Evolutionary conservation across 2,797 vertebrate genomes (phyloP).

Genomic region (Harpagifer antarcticus): DNA sequence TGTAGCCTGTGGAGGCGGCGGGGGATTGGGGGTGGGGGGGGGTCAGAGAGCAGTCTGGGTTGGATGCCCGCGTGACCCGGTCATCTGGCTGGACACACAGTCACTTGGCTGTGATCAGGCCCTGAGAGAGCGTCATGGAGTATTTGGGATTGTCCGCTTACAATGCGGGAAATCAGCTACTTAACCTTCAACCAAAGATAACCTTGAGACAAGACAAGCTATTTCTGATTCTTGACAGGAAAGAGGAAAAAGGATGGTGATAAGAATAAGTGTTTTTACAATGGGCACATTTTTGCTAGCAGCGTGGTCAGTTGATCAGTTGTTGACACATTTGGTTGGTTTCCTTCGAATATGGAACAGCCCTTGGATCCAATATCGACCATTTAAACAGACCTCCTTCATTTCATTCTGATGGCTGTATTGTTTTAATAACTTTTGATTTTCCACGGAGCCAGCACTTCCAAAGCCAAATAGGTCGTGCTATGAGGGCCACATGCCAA

Average conservation of each 20-base stretch:
- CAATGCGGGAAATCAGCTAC: slow-evolving; percentile 17
- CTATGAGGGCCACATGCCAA: slow-evolving; percentile 70
- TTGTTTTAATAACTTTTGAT: slow-evolving; percentile 51
- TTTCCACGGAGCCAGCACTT: slow-evolving; percentile 70
- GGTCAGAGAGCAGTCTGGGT: slow-evolving; percentile 64
- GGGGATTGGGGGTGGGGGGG: slow-evolving; percentile 5
- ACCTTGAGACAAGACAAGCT: slow-evolving; percentile 37
- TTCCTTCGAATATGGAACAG: slow-evolving; percentile 38
- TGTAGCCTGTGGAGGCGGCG: slow-evolving; percentile 35
- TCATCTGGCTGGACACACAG: slow-evolving; percentile 64
- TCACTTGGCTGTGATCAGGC: slow-evolving; percentile 36
- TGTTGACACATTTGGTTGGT: slow-evolving; percentile 26
- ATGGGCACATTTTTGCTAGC: slow-evolving; percentile 19
- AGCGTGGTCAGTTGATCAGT: slow-evolving; percentile 5
- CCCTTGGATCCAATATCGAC: slow-evolving; percentile 11
- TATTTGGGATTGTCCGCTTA: slow-evolving; percentile 14
- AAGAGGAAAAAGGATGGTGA: slow-evolving; percentile 28
- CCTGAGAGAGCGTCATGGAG: slow-evolving; percentile 18
- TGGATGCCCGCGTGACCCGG: slow-evolving; percentile 63
- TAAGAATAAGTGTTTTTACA: slow-evolving; percentile 44
- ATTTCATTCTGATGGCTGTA: slow-evolving; percentile 27
- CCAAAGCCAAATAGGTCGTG: slow-evolving; percentile 58
- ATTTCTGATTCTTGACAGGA: slow-evolving; percentile 50
- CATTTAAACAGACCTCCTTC: slow-evolving; percentile 35
- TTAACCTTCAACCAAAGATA: slow-evolving; percentile 39